Conservation (phyloP, 2,888 invertebrate species). For the Hoplodrina ambigua region DNA sequence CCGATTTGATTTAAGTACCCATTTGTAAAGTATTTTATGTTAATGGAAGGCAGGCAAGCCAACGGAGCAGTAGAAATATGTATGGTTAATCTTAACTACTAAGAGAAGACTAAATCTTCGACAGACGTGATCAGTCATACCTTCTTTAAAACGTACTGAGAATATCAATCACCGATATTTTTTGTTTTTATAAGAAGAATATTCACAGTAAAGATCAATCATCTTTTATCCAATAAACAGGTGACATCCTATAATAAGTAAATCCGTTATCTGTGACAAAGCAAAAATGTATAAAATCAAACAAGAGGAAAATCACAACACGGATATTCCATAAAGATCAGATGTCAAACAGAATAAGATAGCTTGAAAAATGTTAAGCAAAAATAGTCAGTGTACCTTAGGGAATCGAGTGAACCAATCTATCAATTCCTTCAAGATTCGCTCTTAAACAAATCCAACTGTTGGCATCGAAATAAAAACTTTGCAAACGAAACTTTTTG, state of each 20-base stretch:
- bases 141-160: not conserved
- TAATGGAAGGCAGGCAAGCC: too few species aligned
- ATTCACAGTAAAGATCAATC: not conserved
- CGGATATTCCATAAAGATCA: conserved; percentile 27
- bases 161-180: not conserved
- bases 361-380: conserved; percentile 10
- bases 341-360: conserved; percentile 2
- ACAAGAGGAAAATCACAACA: conserved; percentile 9
- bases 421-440: too few species aligned
- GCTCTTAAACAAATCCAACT: conserved; percentile 34
- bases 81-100: too few species aligned
- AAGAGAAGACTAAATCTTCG: too few species aligned
- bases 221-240: not conserved
- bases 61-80: too few species aligned
- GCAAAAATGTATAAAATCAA: not conserved
- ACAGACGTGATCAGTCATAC: too few species aligned
- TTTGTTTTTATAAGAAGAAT: too few species aligned
- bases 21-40: too few species aligned
- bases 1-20: too few species aligned
- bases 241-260: not conserved
- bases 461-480: conserved; percentile 16
- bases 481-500: conserved; percentile 4
- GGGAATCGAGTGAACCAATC: conserved; percentile 13
- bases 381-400: not conserved
- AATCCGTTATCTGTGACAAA: not conserved